Evolutionary conservation across 1,140 invertebrate genomes (phyloP).

Genomic region (Drosophila biarmipes): DNA sequence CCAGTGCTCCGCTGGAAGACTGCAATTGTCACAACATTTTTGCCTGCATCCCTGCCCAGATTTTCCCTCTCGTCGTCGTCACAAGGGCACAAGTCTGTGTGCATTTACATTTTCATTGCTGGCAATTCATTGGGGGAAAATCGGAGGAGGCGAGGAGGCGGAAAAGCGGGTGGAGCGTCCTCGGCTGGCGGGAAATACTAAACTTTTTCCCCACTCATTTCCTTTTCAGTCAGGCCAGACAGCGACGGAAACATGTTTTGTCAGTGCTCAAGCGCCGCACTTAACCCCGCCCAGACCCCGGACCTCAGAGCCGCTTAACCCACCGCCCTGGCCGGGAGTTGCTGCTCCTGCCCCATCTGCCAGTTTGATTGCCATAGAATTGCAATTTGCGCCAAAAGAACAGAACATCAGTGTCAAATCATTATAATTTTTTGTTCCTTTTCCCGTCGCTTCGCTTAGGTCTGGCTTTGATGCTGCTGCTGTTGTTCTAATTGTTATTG

Average conservation of each 20-base stretch:
- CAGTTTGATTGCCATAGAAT: conserved; percentile 81
- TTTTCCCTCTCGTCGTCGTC: conserved; percentile 55
- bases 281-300: conserved; percentile 64
- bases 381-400: conserved; percentile 80
- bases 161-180: background rate
- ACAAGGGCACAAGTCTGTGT: conserved; percentile 39
- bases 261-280: conserved; percentile 74
- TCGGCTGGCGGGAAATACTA: conserved; percentile 46
- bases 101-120: conserved; percentile 76
- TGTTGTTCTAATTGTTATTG: conserved; percentile 53
- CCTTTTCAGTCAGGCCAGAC: conserved; percentile 43
- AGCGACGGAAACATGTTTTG: conserved; percentile 78
- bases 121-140: conserved; percentile 55
- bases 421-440: conserved; percentile 69
- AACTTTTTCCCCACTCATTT: conserved; percentile 72
- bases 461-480: conserved; percentile 42
- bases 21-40: conserved; percentile 55
- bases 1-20: conserved; percentile 19
- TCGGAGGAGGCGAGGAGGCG: background rate
- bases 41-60: conserved; percentile 41
- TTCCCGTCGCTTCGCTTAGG: conserved; percentile 17
- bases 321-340: conserved; percentile 10
- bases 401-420: conserved; percentile 82
- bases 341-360: conserved; percentile 36
- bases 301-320: conserved; percentile 18